Base-by-base conservation (phyloP, 1,140 invertebrate genomes). In the Drosophila orosa region DNA sequence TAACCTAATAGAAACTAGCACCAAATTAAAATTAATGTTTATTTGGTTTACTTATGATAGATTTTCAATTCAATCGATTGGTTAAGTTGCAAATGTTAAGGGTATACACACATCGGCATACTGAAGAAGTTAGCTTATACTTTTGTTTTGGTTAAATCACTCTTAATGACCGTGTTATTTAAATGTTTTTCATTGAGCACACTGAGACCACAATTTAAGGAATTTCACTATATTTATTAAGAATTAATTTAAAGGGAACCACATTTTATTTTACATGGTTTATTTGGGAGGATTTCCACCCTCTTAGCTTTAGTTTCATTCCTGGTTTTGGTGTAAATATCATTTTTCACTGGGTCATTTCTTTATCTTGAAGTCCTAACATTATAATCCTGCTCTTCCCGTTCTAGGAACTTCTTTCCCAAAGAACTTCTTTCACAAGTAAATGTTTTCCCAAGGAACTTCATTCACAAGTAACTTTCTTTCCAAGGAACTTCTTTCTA, bases 381-480 rank as follows among this genome's bases (percentile, higher is more conserved):
- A 17, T 10, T 29, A 29, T 8, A 9, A 2, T 29, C 37, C 62
- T 50, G 40, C 65, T 50, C n/a, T n/a, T n/a, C n/a, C n/a, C n/a
- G n/a, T n/a, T 22, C 35, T 40, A 17, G 37, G 25, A 5, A 1
- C 22, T 1, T n/a, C n/a, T n/a, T n/a, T n/a, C n/a, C 44, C 17
- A 27, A 22, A 19, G 9, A 39, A 24, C 9, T 17, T 25, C 22
- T n/a, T 5, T 22, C 3, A n/a, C n/a, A n/a, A n/a, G n/a, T n/a
- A n/a, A n/a, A n/a, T n/a, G n/a, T n/a, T n/a, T n/a, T n/a, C 2
- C 44, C 17, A 27, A 22, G 25, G 9, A 39, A 24, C 9, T 17
- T 25, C 22, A 13, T 5, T 22, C 3, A n/a, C n/a, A n/a, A n/a
- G n/a, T n/a, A n/a, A n/a, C n/a, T n/a, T n/a, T n/a, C n/a, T n/a